Conservation (phyloP, 2,113 vertebrate species). For the Conger conger region DNA sequence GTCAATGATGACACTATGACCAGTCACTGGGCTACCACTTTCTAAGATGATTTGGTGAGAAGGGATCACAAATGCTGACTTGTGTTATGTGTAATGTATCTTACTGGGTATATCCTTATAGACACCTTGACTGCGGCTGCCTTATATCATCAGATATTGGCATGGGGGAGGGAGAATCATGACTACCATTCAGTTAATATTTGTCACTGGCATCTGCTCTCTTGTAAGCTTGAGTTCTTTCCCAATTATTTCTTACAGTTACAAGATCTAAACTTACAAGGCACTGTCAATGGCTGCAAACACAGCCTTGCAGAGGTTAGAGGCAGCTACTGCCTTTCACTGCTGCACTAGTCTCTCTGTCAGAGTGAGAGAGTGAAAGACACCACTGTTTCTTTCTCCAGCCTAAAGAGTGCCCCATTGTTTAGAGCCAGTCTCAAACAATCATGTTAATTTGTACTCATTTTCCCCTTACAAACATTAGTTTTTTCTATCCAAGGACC, state of each 20-base stretch:
- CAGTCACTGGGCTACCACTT: too few relatives aligned
- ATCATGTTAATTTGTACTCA: slow-evolving; percentile 19
- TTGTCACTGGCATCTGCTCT: too few relatives aligned
- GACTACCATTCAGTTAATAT: too few relatives aligned
- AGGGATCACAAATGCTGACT: too few relatives aligned
- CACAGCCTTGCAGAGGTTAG: not conserved
- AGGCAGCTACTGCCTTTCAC: not conserved
- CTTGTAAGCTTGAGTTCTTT: not conserved
- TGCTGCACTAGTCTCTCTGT: not conserved
- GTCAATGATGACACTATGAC: not conserved
- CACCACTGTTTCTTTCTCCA: not conserved
- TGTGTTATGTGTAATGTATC: too few relatives aligned
- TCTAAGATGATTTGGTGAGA: too few relatives aligned
- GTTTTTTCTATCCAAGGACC: not conserved
- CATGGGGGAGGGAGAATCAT: too few relatives aligned
- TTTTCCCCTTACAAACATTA: not conserved
- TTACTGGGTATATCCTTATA: too few relatives aligned
- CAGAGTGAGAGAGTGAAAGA: not conserved
- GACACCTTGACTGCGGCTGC: too few relatives aligned
- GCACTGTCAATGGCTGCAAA: not conserved
- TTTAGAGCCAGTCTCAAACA: not conserved
- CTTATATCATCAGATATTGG: too few relatives aligned
- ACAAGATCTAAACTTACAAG: not conserved
- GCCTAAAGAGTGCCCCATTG: not conserved
- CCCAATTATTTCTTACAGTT: not conserved